Evolutionary conservation across 2,888 invertebrate species (phyloP).

Genomic region (Andrena dorsata): DNA sequence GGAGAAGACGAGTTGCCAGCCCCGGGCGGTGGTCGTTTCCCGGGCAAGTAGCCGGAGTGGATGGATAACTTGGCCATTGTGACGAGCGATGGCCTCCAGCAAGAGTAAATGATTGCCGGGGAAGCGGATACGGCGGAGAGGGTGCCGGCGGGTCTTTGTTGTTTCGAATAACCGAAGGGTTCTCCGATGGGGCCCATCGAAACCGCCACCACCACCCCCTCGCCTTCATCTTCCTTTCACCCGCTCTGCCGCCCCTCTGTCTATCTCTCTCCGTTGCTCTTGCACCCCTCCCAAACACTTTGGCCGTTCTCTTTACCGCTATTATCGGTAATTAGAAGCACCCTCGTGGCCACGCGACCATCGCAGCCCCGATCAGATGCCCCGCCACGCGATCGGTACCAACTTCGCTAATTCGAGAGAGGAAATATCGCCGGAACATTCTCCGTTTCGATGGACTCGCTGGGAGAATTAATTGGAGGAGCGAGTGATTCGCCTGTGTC

Average conservation of each 20-base stretch:
- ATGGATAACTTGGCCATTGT: constrained; percentile 84
- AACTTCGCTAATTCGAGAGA: constrained; percentile 66
- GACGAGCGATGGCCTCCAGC: constrained; percentile 82
- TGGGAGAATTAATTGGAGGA: constrained; percentile 39
- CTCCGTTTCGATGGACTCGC: constrained; percentile 4
- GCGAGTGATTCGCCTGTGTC: constrained; percentile 38
- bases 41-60: constrained; percentile 81
- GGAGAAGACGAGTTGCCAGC: constrained; percentile 73
- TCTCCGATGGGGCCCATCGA: constrained; percentile 76
- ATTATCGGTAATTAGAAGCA: constrained; percentile 83
- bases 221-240: constrained; percentile 26
- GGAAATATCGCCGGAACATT: constrained; percentile 33
- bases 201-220: constrained; percentile 53
- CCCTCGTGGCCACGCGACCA: constrained; percentile 84
- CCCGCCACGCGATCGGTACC: constrained; percentile 61
- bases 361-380: constrained; percentile 61
- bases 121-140: constrained; percentile 78
- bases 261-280: constrained; percentile 46
- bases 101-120: constrained; percentile 83
- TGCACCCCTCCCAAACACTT: constrained; percentile 38
- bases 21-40: constrained; percentile 78
- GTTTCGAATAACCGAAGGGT: constrained; percentile 83
- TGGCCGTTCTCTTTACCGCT: constrained; percentile 70
- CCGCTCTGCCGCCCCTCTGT: constrained; percentile 26
- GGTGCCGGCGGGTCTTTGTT: constrained; percentile 82